phyloP scores from a whole-genome alignment of 2,888 invertebrate genomes.

The Lycophotia porphyrea region DNA sequence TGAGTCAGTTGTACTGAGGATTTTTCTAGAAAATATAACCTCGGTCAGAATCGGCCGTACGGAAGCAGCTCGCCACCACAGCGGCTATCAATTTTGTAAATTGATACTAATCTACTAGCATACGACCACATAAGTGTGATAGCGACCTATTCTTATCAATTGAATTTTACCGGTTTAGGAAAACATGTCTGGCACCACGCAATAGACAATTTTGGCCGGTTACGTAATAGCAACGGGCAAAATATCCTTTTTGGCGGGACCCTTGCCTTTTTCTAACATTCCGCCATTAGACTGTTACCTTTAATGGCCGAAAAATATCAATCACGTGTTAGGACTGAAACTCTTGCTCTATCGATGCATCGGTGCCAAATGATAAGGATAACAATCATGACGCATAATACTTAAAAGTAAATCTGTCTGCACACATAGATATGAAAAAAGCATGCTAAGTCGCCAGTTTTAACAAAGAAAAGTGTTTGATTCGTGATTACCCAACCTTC shows the following conservation, averaged over 20 bases:
- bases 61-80: conserved; percentile 37
- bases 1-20: not conserved
- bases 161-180: conserved; percentile 13
- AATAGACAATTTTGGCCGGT: conserved; percentile 3
- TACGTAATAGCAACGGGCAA: not conserved
- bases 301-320: conserved; percentile 18
- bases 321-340: conserved; percentile 7
- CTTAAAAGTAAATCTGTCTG: conserved; percentile 44
- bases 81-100: conserved; percentile 45
- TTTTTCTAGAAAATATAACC: conserved; percentile 34
- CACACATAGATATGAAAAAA: conserved; percentile 38
- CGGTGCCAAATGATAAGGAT: conserved; percentile 34
- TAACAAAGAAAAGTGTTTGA: conserved; percentile 35
- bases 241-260: not conserved
- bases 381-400: conserved; percentile 45
- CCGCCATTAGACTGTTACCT: not conserved
- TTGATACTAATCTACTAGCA: conserved; percentile 39
- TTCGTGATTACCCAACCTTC: conserved; percentile 35
- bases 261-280: conserved; percentile 9
- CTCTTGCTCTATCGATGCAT: not conserved
- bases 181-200: not conserved
- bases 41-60: conserved; percentile 19
- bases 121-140: conserved; percentile 22
- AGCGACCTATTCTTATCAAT: conserved; percentile 48
- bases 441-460: conserved; percentile 34